Percentiles rank a stretch among this genome's conserved stretches.
Evolutionary conservation across 1,140 invertebrate species (phyloP).

Genomic region (Aphis gossypii): DNA sequence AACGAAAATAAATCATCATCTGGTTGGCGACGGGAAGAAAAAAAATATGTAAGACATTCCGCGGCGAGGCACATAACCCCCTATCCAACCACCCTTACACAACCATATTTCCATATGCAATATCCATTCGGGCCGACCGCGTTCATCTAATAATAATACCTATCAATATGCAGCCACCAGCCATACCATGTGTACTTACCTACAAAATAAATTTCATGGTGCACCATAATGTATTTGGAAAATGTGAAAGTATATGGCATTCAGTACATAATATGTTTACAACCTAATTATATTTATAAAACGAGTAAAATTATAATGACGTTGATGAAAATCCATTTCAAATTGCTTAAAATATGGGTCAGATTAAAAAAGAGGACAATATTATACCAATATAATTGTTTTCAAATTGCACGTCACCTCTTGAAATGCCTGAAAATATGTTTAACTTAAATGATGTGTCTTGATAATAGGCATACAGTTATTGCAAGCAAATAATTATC

Average conservation of each 20-base stretch:
- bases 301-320: neutral
- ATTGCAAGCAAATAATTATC: neutral
- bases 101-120: neutral
- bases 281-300: neutral
- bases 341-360: neutral
- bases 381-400: neutral
- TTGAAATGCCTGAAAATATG: neutral
- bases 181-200: neutral
- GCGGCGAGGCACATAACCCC: neutral
- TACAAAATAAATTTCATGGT: neutral
- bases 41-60: constrained; percentile 16
- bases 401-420: neutral
- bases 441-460: neutral
- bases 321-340: neutral
- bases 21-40: neutral
- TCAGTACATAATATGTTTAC: neutral
- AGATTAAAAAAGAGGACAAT: neutral
- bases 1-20: constrained; percentile 13
- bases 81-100: neutral
- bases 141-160: constrained; percentile 11
- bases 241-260: neutral
- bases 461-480: neutral
- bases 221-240: neutral
- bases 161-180: neutral
- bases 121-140: neutral